phyloP scores from a whole-genome alignment of 1,140 invertebrate genomes.

The Eupristina koningsbergeri region DNA sequence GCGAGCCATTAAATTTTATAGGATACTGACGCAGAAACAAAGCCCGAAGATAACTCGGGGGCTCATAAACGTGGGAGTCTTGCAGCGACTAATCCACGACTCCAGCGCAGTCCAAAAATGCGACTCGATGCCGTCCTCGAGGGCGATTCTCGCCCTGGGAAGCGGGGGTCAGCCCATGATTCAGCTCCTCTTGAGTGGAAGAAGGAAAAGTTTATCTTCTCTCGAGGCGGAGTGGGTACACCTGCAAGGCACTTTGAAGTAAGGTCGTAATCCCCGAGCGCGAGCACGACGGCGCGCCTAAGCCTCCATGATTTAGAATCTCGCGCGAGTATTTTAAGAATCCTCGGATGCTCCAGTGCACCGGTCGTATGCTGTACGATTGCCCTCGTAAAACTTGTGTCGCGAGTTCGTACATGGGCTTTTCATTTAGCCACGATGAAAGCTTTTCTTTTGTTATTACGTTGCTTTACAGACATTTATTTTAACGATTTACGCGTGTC shows the following conservation, averaged over 20 bases:
- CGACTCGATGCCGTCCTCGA: conserved; percentile 53
- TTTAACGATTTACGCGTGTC: neutral
- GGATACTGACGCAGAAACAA: neutral
- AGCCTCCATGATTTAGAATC: conserved; percentile 73
- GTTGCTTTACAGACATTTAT: neutral
- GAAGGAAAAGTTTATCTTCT: neutral
- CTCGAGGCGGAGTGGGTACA: conserved; percentile 67
- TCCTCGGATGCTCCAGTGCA: conserved; percentile 55
- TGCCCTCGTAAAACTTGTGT: neutral
- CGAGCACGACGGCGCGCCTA: conserved; percentile 63
- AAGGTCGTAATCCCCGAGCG: conserved; percentile 67
- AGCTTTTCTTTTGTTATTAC: neutral
- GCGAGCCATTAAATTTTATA: conserved; percentile 31
- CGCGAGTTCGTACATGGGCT: neutral
- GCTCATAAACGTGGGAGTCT: neutral
- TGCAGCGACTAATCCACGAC: conserved; percentile 1
- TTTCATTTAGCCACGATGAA: neutral
- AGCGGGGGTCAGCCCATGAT: no score
- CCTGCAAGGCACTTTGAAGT: conserved; percentile 73
- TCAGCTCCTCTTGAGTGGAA: no score
- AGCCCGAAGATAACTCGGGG: neutral
- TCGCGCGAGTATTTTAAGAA: conserved; percentile 72
- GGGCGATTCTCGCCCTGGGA: conserved; percentile 57
- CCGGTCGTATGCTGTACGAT: neutral
- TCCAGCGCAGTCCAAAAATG: conserved; percentile 25